Evolutionary conservation across 1,140 invertebrate species (phyloP), one percentile per base, ranked within the genome.

Genomic region (Leptoteleia sp.): DNA sequence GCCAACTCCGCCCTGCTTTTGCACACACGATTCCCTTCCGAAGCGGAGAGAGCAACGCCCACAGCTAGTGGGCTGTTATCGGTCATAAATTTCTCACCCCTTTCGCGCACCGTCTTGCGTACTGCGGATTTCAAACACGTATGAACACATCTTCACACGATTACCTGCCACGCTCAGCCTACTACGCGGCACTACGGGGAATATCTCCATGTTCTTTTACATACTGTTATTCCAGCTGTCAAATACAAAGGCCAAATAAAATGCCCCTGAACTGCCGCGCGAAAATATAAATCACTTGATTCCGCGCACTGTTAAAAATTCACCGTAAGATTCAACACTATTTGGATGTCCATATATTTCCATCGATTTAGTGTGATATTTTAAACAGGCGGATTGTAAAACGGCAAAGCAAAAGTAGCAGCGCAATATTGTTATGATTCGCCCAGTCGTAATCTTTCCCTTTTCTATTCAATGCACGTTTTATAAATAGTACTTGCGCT

Each of bases 61-160:
- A 64, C 70, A 16, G 50, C 50, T 15, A 31, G 50, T 64, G 59
- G 50, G 52, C 59, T 55, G 70, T 73, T 73, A 73, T 73, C 59
- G 57, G 45, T 65, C 70, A 52, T 73, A 73, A 73, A 73, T 73
- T 73, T 55, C 59, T 64, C 43, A 73, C 42, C 70, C 70, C 70
- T 64, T 72, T 47, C 13, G 38, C 38, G 13, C 19, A 27, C 19
- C 37, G 45, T 43, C 55, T 55, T 40, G 55, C 68, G 57, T 62
- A 55, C 48, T 62, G 57, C 68, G 40, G 48, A 47, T 55, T 72
- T 72, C 35, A 16, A 38, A 38, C 38, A 37, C 54, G 54, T 61
- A 76, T 76, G 59, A 76, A 67, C 62, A 62, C 54, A 68, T 68
- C 72, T 68, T 68, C 52, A 29, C 25, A 19, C 62, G 48, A 68